Base-by-base conservation (phyloP, 2,888 invertebrate genomes). In the Noctua janthina region DNA sequence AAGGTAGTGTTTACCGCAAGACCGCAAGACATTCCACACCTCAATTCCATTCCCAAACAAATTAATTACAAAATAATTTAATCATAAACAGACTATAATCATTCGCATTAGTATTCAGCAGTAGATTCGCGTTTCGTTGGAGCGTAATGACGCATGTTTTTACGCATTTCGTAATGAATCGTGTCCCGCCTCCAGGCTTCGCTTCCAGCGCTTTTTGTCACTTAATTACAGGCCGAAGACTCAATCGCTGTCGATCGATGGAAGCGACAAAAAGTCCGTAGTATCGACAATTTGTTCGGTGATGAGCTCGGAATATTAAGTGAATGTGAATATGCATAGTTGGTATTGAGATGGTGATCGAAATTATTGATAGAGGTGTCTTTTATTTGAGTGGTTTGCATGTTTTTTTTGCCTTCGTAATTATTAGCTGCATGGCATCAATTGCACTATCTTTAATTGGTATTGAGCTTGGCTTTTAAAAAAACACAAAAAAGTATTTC, bases 181-280 rank as follows among this genome's bases (percentile, higher is more conserved):
- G 87, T 67, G 79, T 35, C 54, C 81, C 78, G 86, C 81, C 82
- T 76, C 74, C 78, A 78, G 79, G 76, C 82, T 76, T 39, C 69
- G 77, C 79, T 85, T 70, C n/a, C 51, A 67, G 70, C 54, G 43
- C 77, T 91, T 91, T 92, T 92, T 92, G 89, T 89, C 84, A 81
- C 81, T 88, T 91, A 92, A 92, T 91, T 92, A 86, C 89, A 79
- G 87, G 88, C 83, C 78, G 83, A 90, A 89, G 88, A 88, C 89
- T 92, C 90, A 91, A 90, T 92, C 89, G 87, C 79, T 83, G 74
- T 81, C 75, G 76, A 81, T 83, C 81, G 81, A 85, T 87, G 79
- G 64, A 81, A 82, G 59, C 64, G 59, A 76, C 78, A 82, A 87
- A 89, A 84, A 85, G 66, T 74, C 54, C 67, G 72, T 84, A 79